phyloP scores from a whole-genome alignment of 2,113 vertebrate species.

The Puma concolor region DNA sequence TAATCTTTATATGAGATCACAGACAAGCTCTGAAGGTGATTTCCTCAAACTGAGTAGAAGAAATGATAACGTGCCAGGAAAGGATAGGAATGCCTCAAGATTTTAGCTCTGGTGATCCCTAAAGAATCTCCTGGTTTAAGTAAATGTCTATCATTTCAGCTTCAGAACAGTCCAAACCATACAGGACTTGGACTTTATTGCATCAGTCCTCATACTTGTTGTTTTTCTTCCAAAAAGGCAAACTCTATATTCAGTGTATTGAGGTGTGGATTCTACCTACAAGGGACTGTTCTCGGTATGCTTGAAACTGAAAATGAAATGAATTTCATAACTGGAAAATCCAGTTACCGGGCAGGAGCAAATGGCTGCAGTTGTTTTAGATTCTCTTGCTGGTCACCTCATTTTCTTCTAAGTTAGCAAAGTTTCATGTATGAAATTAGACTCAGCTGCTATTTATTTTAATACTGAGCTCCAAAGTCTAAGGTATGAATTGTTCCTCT shows the following conservation, averaged over 20 bases:
- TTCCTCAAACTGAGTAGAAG: background rate
- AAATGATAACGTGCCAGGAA: background rate
- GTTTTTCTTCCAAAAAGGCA: background rate
- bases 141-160: slow-evolving; percentile 62
- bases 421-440: slow-evolving; percentile 68
- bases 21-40: background rate
- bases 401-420: slow-evolving; percentile 68
- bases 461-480: slow-evolving; percentile 33
- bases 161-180: slow-evolving; percentile 56
- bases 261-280: background rate
- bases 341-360: slow-evolving; percentile 62
- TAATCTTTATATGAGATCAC: slow-evolving; percentile 10
- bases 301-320: slow-evolving; percentile 80
- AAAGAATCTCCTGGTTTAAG: slow-evolving; percentile 37
- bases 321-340: slow-evolving; percentile 80
- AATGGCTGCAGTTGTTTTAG: slow-evolving; percentile 66
- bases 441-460: slow-evolving; percentile 54
- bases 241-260: background rate
- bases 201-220: background rate
- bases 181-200: background rate
- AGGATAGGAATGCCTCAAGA: background rate
- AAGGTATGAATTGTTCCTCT: slow-evolving; percentile 48
- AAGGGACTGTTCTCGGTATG: slow-evolving; percentile 13
- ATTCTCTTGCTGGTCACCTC: slow-evolving; percentile 49
- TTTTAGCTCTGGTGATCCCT: background rate